Base-by-base conservation (phyloP, 2,797 vertebrate species). In the Cercopithecus hamlyni region DNA sequence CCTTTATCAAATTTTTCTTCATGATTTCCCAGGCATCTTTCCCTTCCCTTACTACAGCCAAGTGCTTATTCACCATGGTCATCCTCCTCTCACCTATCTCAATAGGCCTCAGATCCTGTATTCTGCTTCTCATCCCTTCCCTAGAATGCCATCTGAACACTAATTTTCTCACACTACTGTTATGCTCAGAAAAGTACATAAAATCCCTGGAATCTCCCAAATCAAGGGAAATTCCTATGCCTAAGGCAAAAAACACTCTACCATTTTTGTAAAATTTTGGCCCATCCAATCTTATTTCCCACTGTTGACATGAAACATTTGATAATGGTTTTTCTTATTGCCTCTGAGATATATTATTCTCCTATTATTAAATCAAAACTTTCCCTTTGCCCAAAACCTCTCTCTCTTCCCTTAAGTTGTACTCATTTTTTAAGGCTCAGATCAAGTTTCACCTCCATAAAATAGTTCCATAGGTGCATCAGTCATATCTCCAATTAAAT, bases 351-450 rank as follows among this genome's bases (percentile, higher is more conserved):
- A 72, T 9, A 77, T 43, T 58, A 70, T 75, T 41, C 39, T 73
- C 27, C 36, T 80, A n/a, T 64, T 72, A 73, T 55, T 57, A 90
- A 39, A 57, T 72, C 43, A 58, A 91, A 91, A 39, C 48, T 5
- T 73, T 11, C 30, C 33, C 39, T 36, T 93, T 90, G 43, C 43
- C 61, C 39, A 77, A 15, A 76, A 72, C 7, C 24, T 20, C 20
- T 80, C 27, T 94, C 52, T 81, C 50, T 95, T 86, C 48, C 39
- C 36, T 92, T 90, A 85, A 95, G 52, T 64, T 92, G 57, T 67
- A 41, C 6, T 93, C 58, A 45, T 19, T 88, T 92, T 75, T 88
- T 45, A 88, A 95, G 61, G 30, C 39, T 90, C 27, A 45, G 20
- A 57, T 81, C 64, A 90, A 36, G 33, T 80, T 50, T 92, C 55